Base-by-base conservation (phyloP, 2,797 vertebrate species). In the Merluccius polli region DNA sequence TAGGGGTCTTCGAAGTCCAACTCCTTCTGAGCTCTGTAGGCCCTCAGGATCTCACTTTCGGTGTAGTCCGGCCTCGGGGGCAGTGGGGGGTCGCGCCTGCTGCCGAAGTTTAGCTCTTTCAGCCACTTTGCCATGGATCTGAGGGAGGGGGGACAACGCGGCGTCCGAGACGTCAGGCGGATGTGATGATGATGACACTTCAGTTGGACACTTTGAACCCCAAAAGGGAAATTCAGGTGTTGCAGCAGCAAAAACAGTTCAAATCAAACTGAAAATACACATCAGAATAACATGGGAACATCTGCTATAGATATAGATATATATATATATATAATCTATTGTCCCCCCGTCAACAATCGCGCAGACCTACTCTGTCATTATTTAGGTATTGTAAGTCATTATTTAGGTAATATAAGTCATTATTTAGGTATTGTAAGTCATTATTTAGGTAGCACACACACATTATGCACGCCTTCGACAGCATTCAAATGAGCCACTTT, bases 121-220 rank as follows among this genome's bases (percentile, higher is more conserved):
- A 98, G 86, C 96, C 96, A 97, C 94, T 95, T 96, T 94, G 96
- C 96, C 96, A 98, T 98, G 94, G 93, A 92, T 93, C 94, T 94
- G 79, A 24, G n/a, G 67, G 52, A 21, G 6, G 21, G 24, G 59
- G 27, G 52, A 24, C 21, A 21, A 48, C 44, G 16, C 0, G 44
- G 18, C 44, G 21, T 18, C 44, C 6, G 7, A 18, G 8, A 27
- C 8, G 10, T 27, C 12, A 59, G 52, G 7, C 18, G n/a, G 52
- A 27, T 65, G 59, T 27, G 41, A 2, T 44, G 21, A 2, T 4
- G 1, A 21, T 18, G 16, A 52, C 44, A 21, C 16, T 21, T 18
- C 4, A 3, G 2, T 44, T 44, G 3, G 0, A 52, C 59, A 65
- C 59, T 65, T 65, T 27, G 21, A 59, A 9, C 21, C 21, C 21